phyloP scores from a whole-genome alignment of 2,888 invertebrate species.

The Crematogaster levior region DNA sequence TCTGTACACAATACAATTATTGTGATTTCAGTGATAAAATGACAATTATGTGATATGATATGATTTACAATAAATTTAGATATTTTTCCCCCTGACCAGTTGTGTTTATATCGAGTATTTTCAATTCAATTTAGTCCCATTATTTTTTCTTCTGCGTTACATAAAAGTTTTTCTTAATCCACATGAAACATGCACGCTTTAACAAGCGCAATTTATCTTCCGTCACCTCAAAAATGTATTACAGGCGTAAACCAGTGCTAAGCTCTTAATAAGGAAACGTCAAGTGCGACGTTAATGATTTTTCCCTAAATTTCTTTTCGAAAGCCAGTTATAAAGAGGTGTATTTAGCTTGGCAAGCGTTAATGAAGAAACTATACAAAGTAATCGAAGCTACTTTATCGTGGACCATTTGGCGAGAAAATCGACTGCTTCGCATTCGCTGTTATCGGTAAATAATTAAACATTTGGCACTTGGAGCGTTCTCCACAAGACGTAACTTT shows the following conservation, averaged over 20 bases:
- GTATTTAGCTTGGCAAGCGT: neutral
- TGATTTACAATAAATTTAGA: neutral
- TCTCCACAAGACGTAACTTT: neutral
- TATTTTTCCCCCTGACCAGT: neutral
- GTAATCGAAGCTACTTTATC: slow-evolving; percentile 13
- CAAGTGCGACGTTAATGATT: neutral
- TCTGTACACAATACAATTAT: neutral
- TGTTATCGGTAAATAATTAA: slow-evolving; percentile 50
- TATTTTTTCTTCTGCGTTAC: neutral
- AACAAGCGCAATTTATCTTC: slow-evolving; percentile 2
- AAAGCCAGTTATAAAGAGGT: neutral
- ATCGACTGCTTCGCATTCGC: slow-evolving; percentile 12
- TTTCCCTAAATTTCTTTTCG: neutral
- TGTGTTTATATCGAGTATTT: neutral
- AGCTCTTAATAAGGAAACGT: neutral
- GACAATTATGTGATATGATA: neutral
- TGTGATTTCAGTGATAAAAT: neutral
- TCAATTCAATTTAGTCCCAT: slow-evolving; percentile 22
- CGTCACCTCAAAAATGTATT: slow-evolving; percentile 11
- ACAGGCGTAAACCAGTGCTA: neutral
- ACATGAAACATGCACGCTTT: slow-evolving; percentile 10
- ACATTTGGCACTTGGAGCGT: slow-evolving; percentile 7
- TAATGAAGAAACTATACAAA: slow-evolving; percentile 27
- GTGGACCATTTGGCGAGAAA: slow-evolving; percentile 8
- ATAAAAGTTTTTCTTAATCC: slow-evolving; percentile 8